Evolutionary conservation across 2,797 vertebrate species (phyloP), one percentile per base, ranked within the genome.

Genomic region (Pangasius djambal): DNA sequence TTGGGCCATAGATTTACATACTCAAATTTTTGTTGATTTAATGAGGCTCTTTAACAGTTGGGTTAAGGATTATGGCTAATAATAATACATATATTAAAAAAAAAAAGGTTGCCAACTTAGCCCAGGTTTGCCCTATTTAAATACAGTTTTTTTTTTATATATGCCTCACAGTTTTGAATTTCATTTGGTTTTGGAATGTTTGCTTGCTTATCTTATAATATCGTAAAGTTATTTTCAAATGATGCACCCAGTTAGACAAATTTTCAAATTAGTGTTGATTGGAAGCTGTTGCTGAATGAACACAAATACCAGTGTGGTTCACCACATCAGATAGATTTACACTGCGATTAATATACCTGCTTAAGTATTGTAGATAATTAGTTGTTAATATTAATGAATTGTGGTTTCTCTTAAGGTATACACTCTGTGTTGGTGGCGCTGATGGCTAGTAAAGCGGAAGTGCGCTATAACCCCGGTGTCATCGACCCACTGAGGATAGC

Each of bases 391-490:
- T 28, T n/a, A 22, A 65, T 50, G 16, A 63, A 25, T 63, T 86
- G 31, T 85, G 25, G 40, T 6, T 34, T 34, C 34, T 92, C 40
- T 88, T 87, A 88, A 99, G 99, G 99, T 84, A 97, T 99, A 91
- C 95, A 96, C 92, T 98, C 98, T 0, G 97, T 99, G 61, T 95
- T 99, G 74, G 99, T 99, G 28, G 98, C 98, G 28, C 95, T 99
- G 1, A 99, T 99, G 98, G 98, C 98, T 37, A 98, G 98, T 79
- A 99, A 99, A 94, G 98, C 98, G 44, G 99, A 99, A 93, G 97
- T 99, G 89, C 97, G 98, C 81, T 99, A 97, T 86, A 97, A 98
- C 87, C 94, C 97, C 40, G 94, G 96, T 10, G 44, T 97, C 89
- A 96, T 95, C 3, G 97, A 99, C 90, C 98, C 99, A 0, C 89